A percentile compares a stretch with the other conserved stretches of the same genome.
Evolutionary conservation across 1,140 invertebrate species (phyloP).

Genomic region (Ditylenchus dipsaci): DNA sequence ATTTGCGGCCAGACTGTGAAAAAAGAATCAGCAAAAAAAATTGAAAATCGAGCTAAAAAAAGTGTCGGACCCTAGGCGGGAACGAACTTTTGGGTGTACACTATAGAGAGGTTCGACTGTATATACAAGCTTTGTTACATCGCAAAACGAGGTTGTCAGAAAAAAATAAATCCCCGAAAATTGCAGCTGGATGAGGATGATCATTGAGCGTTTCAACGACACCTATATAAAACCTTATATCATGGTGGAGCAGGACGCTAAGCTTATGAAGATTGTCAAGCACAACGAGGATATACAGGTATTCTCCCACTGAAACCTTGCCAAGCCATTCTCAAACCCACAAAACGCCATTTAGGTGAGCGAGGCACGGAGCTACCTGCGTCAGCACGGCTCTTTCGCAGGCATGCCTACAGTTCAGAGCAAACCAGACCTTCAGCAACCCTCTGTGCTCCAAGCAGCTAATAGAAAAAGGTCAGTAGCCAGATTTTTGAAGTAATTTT

Average conservation of each 20-base stretch:
- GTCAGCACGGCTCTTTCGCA: slow-evolving; percentile 30
- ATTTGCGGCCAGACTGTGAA: too few species aligned
- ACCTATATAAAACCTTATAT: slow-evolving; percentile 31
- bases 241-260: slow-evolving; percentile 25
- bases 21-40: too few species aligned
- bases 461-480: too few species aligned
- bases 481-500: neutral
- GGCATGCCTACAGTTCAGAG: slow-evolving; percentile 34
- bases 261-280: slow-evolving; percentile 31
- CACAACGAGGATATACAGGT: slow-evolving; percentile 37
- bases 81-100: too few species aligned
- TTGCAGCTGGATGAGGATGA: slow-evolving; percentile 28
- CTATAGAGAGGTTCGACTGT: too few species aligned
- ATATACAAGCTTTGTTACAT: too few species aligned
- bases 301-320: neutral
- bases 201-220: slow-evolving; percentile 31
- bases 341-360: slow-evolving; percentile 24
- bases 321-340: neutral
- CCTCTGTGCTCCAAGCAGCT: neutral
- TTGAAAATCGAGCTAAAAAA: too few species aligned
- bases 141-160: too few species aligned
- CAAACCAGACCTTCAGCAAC: slow-evolving; percentile 19
- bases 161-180: too few species aligned
- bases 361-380: slow-evolving; percentile 32
- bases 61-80: too few species aligned